Conservation (phyloP, 2,888 invertebrate genomes). For the Oscheius sp. region DNA sequence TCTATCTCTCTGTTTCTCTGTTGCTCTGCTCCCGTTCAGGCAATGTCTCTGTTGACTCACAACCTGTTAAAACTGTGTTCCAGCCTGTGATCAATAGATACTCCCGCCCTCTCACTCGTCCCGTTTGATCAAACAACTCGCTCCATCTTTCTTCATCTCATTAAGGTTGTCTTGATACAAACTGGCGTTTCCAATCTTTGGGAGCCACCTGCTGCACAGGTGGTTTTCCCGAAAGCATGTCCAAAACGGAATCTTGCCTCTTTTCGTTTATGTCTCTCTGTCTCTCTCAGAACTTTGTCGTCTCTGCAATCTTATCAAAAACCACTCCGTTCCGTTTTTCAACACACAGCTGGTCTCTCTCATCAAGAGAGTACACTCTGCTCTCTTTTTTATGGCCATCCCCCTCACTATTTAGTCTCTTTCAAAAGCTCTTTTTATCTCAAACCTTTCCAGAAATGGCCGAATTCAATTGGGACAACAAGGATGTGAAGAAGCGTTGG, state of each 20-base stretch:
- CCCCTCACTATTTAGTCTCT: slow-evolving; percentile 12
- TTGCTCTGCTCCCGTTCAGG: background rate
- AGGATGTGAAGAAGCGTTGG: slow-evolving; percentile 67
- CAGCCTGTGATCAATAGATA: slow-evolving; percentile 17
- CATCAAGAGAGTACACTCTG: background rate
- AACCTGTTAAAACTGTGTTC: slow-evolving; percentile 19
- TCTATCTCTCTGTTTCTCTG: background rate
- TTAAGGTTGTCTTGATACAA: background rate
- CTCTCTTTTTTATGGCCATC: slow-evolving; percentile 7
- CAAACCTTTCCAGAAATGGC: slow-evolving; percentile 41
- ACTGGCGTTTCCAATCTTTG: background rate
- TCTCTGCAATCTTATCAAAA: background rate
- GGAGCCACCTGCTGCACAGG: background rate
- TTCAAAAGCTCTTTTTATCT: slow-evolving; percentile 5
- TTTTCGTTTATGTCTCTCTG: too few relatives aligned
- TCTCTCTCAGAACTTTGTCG: too few relatives aligned
- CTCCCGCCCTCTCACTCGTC: slow-evolving; percentile 2
- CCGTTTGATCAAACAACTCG: slow-evolving; percentile 11
- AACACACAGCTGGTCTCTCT: background rate
- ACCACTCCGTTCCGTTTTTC: too few relatives aligned
- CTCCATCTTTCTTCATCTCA: background rate
- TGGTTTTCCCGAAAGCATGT: background rate
- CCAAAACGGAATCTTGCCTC: slow-evolving; percentile 6
- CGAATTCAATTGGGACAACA: slow-evolving; percentile 66
- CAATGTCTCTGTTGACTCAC: slow-evolving; percentile 7